Evolutionary conservation across 2,888 invertebrate genomes (phyloP), one percentile per base, ranked within the genome.

Genomic region (Hydriomena furcata): DNA sequence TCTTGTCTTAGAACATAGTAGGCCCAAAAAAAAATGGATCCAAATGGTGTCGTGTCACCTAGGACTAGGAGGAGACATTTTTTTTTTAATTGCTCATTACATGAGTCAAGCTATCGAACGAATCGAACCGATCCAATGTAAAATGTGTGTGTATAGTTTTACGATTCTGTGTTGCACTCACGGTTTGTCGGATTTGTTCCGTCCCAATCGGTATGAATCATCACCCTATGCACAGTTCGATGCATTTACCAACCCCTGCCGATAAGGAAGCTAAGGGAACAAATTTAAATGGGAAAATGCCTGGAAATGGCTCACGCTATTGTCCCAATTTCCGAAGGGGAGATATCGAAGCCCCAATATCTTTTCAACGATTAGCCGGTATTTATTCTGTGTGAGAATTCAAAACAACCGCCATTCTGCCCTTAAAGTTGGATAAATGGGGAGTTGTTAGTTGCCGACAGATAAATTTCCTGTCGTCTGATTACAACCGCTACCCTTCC

Each of bases 261-360:
- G 81, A 82, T 81, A 82, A 82, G 82, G 78, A 82, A 80, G 74
- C 73, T 69, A 70, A 76, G 85, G 84, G 85, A 78, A 77, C 84
- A 76, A 79, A 83, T 84, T 84, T 78, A 83, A 86, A 86, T 79
- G 79, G 86, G 84, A 86, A n/a, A 85, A 84, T 76, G 83, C 78
- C 83, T 85, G 80, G 82, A 87, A 86, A 86, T 82, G 85, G 84
- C 81, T 76, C 79, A 76, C 79, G 83, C 86, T 78, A 84, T 87
- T 87, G 87, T 87, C 74, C 71, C 71, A 71, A 71, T 74, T 69
- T 72, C 77, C 79, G 62, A 69, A 80, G 87, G 86, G 84, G 80
- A 79, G 82, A 85, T 84, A 81, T 71, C 70, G 67, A 66, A 68
- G 68, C 65, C 41, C 70, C 77, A 79, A 77, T 83, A 84, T 82